Percentiles rank a stretch among this genome's conserved stretches.
Conservation (phyloP, 2,888 invertebrate genomes). For the Mythimna vitellina region DNA sequence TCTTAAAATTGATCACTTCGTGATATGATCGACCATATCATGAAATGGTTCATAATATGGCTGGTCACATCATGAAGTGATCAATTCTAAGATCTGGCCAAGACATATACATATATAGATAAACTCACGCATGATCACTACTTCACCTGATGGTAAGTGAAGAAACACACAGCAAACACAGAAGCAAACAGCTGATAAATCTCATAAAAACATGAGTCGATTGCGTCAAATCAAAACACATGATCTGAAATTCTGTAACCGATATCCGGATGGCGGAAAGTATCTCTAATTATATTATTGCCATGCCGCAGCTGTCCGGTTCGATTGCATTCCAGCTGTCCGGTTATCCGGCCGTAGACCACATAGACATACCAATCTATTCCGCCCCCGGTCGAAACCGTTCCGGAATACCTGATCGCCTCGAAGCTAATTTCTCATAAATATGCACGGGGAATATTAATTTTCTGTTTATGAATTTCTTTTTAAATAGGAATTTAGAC, state of each 20-base stretch:
- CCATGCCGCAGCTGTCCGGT: background rate
- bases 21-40: too few species aligned
- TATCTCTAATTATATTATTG: slow-evolving; percentile 9
- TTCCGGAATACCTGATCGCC: slow-evolving; percentile 26
- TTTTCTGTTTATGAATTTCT: background rate
- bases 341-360: background rate
- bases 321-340: slow-evolving; percentile 18
- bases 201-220: background rate
- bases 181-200: too few species aligned
- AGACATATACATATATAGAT: too few species aligned
- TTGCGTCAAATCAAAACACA: background rate
- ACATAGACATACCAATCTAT: background rate
- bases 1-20: too few species aligned
- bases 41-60: too few species aligned
- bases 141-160: too few species aligned
- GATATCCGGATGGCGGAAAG: slow-evolving; percentile 11
- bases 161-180: too few species aligned
- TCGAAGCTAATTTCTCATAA: slow-evolving; percentile 27
- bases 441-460: slow-evolving; percentile 14
- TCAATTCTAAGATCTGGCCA: too few species aligned
- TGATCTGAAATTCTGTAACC: slow-evolving; percentile 21
- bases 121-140: too few species aligned
- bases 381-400: background rate
- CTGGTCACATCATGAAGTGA: too few species aligned
- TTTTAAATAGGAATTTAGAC: slow-evolving; percentile 20